Percentiles rank a stretch among this genome's conserved stretches.
phyloP scores from a whole-genome alignment of 2,888 invertebrate genomes.

The Tinea pellionella region DNA sequence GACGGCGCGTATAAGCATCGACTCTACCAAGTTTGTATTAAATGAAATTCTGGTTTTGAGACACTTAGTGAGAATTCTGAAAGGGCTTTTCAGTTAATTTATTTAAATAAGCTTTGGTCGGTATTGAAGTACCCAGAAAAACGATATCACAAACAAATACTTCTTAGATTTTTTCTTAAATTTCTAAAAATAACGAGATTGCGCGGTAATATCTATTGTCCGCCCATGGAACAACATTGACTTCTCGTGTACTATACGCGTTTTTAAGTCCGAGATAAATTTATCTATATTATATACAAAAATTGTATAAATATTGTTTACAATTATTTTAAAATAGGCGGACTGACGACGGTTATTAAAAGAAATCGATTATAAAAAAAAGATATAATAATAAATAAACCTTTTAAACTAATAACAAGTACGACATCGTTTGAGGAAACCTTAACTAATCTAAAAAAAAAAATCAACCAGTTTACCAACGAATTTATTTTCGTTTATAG shows the following conservation, averaged over 20 bases:
- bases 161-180: neutral
- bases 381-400: conserved; percentile 15
- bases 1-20: conserved; percentile 1
- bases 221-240: no score
- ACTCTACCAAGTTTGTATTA: neutral
- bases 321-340: no score
- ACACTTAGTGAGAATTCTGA: conserved; percentile 11
- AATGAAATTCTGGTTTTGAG: neutral
- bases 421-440: no score
- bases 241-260: no score
- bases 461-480: conserved; percentile 18
- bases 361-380: no score
- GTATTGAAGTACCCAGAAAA: neutral
- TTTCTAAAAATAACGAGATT: neutral
- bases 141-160: neutral
- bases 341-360: no score
- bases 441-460: no score
- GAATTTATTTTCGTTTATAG: conserved; percentile 30
- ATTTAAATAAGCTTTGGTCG: conserved; percentile 8
- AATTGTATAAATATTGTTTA: no score
- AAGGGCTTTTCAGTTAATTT: conserved; percentile 12
- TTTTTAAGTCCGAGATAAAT: no score
- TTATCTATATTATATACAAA: no score
- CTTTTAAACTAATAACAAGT: conserved; percentile 15
- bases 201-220: conserved; percentile 14